A percentile compares a stretch with the other conserved stretches of the same genome.
Evolutionary conservation across 2,113 vertebrate species (phyloP).

Genomic region (Blennius ocellaris): DNA sequence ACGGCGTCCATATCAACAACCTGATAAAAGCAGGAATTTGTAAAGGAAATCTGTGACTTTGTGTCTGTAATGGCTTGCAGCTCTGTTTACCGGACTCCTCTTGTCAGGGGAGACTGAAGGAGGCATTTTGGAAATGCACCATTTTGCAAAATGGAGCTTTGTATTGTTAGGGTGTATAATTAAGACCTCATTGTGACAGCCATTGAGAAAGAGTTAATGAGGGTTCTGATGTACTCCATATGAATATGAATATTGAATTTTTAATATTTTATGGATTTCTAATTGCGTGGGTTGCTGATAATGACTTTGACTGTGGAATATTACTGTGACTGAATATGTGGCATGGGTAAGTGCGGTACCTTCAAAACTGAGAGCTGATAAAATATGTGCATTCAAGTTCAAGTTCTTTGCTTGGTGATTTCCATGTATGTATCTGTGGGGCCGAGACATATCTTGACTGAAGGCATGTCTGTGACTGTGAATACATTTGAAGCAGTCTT

Average conservation of each 20-base stretch:
- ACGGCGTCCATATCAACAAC: conserved; percentile 59
- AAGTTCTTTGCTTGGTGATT: conserved; percentile 31
- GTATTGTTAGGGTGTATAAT: conserved; percentile 80
- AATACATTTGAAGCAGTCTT: conserved; percentile 70
- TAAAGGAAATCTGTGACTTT: conserved; percentile 33
- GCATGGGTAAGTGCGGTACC: conserved; percentile 37
- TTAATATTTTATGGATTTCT: conserved; percentile 81
- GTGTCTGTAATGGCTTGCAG: conserved; percentile 44
- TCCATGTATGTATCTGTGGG: conserved; percentile 44
- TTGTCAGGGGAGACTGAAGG: conserved; percentile 55
- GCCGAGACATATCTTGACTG: conserved; percentile 57
- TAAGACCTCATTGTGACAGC: conserved; percentile 77
- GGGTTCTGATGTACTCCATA: conserved; percentile 78
- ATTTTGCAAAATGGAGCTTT: conserved; percentile 77
- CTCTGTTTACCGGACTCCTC: conserved; percentile 37
- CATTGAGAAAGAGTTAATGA: conserved; percentile 78
- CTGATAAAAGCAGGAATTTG: conserved; percentile 37
- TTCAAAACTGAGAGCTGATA: conserved; percentile 38
- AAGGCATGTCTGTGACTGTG: conserved; percentile 71
- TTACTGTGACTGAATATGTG: conserved; percentile 57
- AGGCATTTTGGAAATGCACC: conserved; percentile 65
- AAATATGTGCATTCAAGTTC: conserved; percentile 37
- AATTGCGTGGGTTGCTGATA: conserved; percentile 76
- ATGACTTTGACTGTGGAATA: conserved; percentile 70
- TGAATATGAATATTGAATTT: conserved; percentile 80